These are phyloP conservation scores for Leucania comma DNA, from an alignment of 2,888 invertebrate genomes.

Conservation along the genomic window DNA sequence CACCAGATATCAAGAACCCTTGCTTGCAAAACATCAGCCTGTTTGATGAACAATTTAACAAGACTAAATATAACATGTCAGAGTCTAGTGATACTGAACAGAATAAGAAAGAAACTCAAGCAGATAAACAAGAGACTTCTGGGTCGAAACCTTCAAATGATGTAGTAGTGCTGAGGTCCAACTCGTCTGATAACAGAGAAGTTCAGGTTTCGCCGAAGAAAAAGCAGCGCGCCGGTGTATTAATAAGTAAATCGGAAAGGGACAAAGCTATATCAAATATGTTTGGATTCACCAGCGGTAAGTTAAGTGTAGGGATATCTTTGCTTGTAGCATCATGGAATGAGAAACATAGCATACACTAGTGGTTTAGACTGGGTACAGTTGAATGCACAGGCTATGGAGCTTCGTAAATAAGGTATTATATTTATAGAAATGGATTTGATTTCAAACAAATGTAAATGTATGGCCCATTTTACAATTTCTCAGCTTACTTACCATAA, in stretches of 20 bases:
- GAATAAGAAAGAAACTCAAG: constrained; percentile 48
- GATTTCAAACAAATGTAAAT: not conserved
- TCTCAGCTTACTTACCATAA: not conserved
- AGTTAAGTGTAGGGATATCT: constrained; percentile 69
- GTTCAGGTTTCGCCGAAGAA: constrained; percentile 44
- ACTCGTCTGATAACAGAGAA: constrained; percentile 70
- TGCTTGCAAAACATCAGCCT: constrained; percentile 83
- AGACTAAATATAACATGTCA: constrained; percentile 71
- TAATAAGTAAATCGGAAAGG: constrained; percentile 66
- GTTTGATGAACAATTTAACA: constrained; percentile 78
- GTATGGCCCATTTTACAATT: not conserved
- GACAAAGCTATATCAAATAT: constrained; percentile 78
- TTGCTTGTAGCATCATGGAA: constrained; percentile 40
- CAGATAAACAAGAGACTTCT: constrained; percentile 17
- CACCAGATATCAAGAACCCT: constrained; percentile 69
- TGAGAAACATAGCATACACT: constrained; percentile 19
- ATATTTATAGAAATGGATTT: not conserved
- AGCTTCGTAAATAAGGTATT: constrained; percentile 8
- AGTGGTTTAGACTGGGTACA: not conserved
- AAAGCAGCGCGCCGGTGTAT: constrained; percentile 36
- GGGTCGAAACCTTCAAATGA: constrained; percentile 58
- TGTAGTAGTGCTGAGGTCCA: constrained; percentile 72
- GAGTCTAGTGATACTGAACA: constrained; percentile 70
- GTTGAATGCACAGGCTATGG: not conserved
- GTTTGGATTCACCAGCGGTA: constrained; percentile 85